Conservation (phyloP, 2,797 vertebrate species). For the Rhyacichthys aspro region DNA sequence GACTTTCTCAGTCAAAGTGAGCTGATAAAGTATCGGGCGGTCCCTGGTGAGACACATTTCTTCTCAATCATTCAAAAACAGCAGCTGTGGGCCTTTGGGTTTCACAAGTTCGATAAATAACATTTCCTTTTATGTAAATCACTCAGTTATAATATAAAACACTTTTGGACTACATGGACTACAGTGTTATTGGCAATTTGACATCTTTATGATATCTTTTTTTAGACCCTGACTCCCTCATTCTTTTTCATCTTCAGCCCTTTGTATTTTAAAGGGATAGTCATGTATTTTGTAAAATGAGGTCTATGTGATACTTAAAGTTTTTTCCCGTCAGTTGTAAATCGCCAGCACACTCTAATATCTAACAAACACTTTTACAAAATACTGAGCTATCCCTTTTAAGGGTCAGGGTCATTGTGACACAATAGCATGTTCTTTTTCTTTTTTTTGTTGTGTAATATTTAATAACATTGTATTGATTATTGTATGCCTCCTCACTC, state of each 20-base stretch:
- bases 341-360: too few relatives aligned
- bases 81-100: constrained; percentile 3
- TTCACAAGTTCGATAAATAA: not conserved
- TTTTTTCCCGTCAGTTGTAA: too few relatives aligned
- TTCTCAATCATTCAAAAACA: too few relatives aligned
- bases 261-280: constrained; percentile 5
- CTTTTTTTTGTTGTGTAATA: constrained; percentile 21
- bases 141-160: not conserved
- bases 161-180: not conserved
- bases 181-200: not conserved
- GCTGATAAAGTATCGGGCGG: not conserved
- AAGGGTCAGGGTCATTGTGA: constrained; percentile 4
- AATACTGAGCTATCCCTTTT: not conserved
- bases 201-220: too few relatives aligned
- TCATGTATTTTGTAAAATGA: not conserved
- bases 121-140: not conserved
- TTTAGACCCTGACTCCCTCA: not conserved
- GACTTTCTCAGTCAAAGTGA: not conserved
- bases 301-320: too few relatives aligned
- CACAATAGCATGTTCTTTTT: constrained; percentile 27
- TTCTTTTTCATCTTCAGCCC: not conserved
- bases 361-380: not conserved
- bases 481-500: constrained; percentile 19
- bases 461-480: constrained; percentile 36
- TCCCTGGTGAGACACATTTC: too few relatives aligned